phyloP scores from a whole-genome alignment of 2,113 vertebrate genomes.

The Spheniscus mendiculus region DNA sequence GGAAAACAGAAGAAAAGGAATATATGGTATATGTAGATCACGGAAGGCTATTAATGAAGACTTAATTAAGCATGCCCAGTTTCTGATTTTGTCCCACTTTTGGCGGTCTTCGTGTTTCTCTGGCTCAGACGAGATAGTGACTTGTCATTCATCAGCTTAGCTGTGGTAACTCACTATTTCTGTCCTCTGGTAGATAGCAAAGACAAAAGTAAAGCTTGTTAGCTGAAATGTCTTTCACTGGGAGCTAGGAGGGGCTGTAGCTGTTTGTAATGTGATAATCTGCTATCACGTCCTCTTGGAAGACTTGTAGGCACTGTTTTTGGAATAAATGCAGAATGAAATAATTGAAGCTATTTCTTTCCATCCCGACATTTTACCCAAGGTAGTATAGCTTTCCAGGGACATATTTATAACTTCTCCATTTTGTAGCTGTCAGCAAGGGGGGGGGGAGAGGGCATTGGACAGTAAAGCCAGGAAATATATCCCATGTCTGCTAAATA shows the following conservation, averaged over 20 bases:
- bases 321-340: neutral
- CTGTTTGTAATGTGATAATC: neutral
- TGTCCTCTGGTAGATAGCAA: neutral
- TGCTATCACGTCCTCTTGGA: fast-evolving
- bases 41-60: neutral
- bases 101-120: neutral
- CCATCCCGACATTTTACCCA: neutral
- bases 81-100: neutral
- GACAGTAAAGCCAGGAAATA: neutral
- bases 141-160: neutral
- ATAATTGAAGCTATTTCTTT: neutral
- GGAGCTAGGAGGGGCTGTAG: neutral
- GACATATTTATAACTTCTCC: neutral
- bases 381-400: neutral
- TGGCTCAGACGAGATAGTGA: neutral
- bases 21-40: neutral
- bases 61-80: neutral
- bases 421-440: neutral
- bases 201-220: neutral
- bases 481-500: neutral
- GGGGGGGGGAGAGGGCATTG: fast-evolving
- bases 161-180: neutral
- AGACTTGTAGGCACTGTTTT: neutral
- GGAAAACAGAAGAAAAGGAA: neutral
- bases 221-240: neutral